phyloP scores from a whole-genome alignment of 2,888 invertebrate genomes.

The Drosophila niveifrons region DNA sequence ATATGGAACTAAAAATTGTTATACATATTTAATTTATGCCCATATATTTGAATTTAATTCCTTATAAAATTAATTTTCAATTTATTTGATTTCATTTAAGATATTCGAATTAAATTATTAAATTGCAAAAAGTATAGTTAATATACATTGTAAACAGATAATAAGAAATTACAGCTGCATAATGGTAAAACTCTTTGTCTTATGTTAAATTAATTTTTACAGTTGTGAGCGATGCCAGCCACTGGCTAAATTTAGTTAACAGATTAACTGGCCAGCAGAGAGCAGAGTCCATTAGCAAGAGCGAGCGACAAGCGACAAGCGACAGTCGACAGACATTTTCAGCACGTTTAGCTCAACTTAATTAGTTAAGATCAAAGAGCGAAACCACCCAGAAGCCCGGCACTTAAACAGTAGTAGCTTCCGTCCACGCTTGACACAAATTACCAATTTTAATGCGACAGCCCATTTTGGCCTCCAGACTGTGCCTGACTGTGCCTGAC shows the following conservation, averaged over 20 bases:
- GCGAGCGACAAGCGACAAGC: conserved; percentile 9
- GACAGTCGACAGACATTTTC: conserved; percentile 44
- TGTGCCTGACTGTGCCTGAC: neutral
- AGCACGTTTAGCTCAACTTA: conserved; percentile 71
- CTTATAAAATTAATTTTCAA: no score
- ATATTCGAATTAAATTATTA: no score
- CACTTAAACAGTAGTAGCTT: conserved; percentile 74
- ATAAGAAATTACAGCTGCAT: no score
- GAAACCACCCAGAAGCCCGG: conserved; percentile 72
- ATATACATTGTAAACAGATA: no score
- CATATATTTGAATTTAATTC: no score
- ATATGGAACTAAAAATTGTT: no score
- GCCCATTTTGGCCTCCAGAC: conserved; percentile 36
- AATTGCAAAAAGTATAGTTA: no score
- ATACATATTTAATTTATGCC: no score
- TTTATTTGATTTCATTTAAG: no score
- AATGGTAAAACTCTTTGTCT: no score
- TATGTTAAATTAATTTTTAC: conserved; percentile 5
- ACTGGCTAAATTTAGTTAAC: conserved; percentile 18
- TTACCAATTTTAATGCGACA: conserved; percentile 78
- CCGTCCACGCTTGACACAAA: conserved; percentile 78
- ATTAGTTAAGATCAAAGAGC: conserved; percentile 66
- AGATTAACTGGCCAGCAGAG: conserved; percentile 4
- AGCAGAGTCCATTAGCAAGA: conserved; percentile 45
- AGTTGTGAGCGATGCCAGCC: conserved; percentile 16